Evolutionary conservation across 2,888 invertebrate genomes (phyloP), one percentile per base, ranked within the genome.

Genomic region (Diarsia rubi): DNA sequence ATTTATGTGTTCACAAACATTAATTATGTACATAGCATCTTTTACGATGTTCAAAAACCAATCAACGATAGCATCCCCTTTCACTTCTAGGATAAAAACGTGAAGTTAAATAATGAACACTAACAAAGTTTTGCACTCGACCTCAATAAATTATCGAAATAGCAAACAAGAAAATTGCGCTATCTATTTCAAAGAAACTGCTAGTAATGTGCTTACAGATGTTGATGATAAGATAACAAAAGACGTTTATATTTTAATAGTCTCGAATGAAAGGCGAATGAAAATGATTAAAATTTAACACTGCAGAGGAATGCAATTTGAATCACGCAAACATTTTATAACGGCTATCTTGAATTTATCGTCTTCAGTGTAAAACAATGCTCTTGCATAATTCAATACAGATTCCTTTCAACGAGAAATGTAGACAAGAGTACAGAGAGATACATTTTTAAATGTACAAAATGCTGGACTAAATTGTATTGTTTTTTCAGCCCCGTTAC

Each of bases 141-240:
- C 75, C 65, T 79, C 49, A 78, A 82, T 82, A 65, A n/a, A 65
- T 68, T 85, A 72, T 78, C 59, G 6, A 52, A 64, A 70, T 52
- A 11, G 42, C 31, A 64, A 75, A 69, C 31, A 70, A 64, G 31
- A 81, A 71, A 73, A 73, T 60, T 60, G 49, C 24, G 11, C n/a
- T 69, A 27, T 67, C 42, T 47, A 47, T 37, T 37, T 27, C 54
- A 42, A 47, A 31, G 9, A 59, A 57, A 72, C 68, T 49, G 59
- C 47, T 68, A 31, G 27, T 19, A 27, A 37, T 14, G 45, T 67
- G 52, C 69, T 45, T 54, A 37, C 27, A 42, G 37, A 79, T 52
- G 64, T 27, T 66, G 45, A 71, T 66, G 45, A 72, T 78, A 83
- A 69, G 57, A 71, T 45, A 27, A 27, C 59, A 45, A 49, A n/a